Evolutionary conservation across 1,140 invertebrate genomes (phyloP), one percentile per base, ranked within the genome.

Genomic region (Theocolax elegans): DNA sequence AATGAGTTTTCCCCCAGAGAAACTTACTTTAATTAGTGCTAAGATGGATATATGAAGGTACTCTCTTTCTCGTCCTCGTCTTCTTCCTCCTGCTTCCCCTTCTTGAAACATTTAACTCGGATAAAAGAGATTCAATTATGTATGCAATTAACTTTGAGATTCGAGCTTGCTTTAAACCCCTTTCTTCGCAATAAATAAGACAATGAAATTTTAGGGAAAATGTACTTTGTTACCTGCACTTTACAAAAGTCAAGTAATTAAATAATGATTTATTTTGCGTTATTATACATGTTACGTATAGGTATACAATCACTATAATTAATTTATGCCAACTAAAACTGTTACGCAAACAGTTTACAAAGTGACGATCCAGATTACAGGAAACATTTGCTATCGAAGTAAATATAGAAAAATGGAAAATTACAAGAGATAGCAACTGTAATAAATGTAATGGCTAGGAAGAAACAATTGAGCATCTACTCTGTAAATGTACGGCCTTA

Each of bases 111-210:
- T 66, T 67, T 59, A 59, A 51, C 54, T 67, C 23, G 54, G 38
- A 51, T 67, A 67, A 59, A 67, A 67, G 63, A 48, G 54, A 67
- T 67, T 67, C 17, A 67, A 67, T 67, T 60, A 67, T 67, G 56
- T 49, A 60, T 67, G 42, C 54, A 59, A 60, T 67, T 67, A 67
- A 66, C 49, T 54, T 66, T 66, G 51, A 54, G 48, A 66, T 66
- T 66, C 25, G 15, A 56, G 62, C 62, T 53, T 21, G 60, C 21
- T 65, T 25, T 10, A 53, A 48, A 27, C 13, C 51, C 46, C 44
- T 48, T 66, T 66, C 9, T 56, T 31, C 51, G 21, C 48, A 13
- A 65, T 51, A 65, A 51, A 65, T 65, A 65, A 65, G 13, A n/a
- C 17, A 53, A 53, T 40, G 10, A 51, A 19, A 65, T 40, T 35